Conservation (phyloP, 2,888 invertebrate genomes). For the Clistopyga incitator region DNA sequence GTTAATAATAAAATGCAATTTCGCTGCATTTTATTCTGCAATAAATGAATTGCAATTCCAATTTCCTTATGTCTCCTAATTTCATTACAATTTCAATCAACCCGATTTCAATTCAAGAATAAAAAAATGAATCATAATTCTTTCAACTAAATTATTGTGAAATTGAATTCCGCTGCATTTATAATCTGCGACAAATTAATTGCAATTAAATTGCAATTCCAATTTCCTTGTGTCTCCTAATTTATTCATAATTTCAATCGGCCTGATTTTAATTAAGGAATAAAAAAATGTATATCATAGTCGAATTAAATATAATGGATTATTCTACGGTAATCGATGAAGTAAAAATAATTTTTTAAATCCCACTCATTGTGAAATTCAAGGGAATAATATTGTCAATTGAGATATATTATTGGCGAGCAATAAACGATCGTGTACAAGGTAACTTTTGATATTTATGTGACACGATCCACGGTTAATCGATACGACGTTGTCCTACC, state of each 20-base stretch:
- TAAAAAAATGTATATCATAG: no score
- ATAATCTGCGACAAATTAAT: no score
- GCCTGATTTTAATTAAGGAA: background rate
- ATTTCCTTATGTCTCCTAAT: no score
- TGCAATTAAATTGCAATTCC: no score
- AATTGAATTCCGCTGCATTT: background rate
- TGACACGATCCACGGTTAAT: conserved; percentile 49
- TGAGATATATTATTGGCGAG: background rate
- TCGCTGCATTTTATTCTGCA: background rate
- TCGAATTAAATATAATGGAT: no score
- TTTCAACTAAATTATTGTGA: background rate
- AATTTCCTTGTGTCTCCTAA: no score
- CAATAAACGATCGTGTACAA: background rate
- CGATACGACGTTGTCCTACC: conserved; percentile 52
- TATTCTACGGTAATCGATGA: no score
- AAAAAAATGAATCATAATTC: background rate
- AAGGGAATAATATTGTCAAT: background rate
- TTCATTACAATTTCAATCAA: background rate
- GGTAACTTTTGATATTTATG: conserved; percentile 22
- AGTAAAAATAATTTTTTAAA: no score
- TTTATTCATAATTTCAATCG: no score
- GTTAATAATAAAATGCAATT: background rate
- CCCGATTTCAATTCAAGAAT: background rate
- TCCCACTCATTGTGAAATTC: background rate
- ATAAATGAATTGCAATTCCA: no score